Evolutionary conservation across 2,888 invertebrate species (phyloP), one percentile per base, ranked within the genome.

Genomic region (Caenorhabditis macrosperma): DNA sequence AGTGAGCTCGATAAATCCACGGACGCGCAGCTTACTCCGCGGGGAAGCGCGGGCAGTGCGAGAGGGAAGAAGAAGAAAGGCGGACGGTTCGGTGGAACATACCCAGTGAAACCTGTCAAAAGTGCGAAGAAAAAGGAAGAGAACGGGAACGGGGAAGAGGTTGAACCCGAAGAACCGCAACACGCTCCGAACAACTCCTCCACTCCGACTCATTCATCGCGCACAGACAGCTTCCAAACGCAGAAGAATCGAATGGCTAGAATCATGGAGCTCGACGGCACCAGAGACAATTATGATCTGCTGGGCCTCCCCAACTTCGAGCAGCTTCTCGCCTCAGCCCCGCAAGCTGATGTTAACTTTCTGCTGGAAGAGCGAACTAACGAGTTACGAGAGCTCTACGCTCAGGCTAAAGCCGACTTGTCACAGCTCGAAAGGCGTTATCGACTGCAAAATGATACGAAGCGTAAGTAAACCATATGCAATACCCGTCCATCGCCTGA

Each of bases 161-260:
- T n/a, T n/a, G 9, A 28, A 15, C 22, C 41, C n/a, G 67, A 57
- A 0, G 20, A 52, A n/a, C n/a, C n/a, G 7, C 17, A 6, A 5
- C 20, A 6, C 7, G n/a, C 17, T 1, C 10, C 20, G 20, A 46
- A 22, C 24, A 15, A 10, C 10, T 10, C 20, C 24, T 10, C 63
- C 5, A 35, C 55, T 20, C 26, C 48, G 17, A 17, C 63, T 7
- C 48, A 44, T n/a, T 48, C 57, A 0, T 17, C 41, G 20, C 33
- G 26, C 2, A 5, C 57, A 20, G 67, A 67, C 41, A 66, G 54
- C 48, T 67, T 67, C 48, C 44, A 41, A 15, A 17, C 22, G 7
- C 63, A 63, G 10, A 72, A 72, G 20, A 24, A 20, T 0, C 55
- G 72, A 28, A 38, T 72, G 63, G 46, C 48, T 7, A 61, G 35